phyloP scores from a whole-genome alignment of 2,113 vertebrate species.

The Phrynosoma blainvillii region DNA sequence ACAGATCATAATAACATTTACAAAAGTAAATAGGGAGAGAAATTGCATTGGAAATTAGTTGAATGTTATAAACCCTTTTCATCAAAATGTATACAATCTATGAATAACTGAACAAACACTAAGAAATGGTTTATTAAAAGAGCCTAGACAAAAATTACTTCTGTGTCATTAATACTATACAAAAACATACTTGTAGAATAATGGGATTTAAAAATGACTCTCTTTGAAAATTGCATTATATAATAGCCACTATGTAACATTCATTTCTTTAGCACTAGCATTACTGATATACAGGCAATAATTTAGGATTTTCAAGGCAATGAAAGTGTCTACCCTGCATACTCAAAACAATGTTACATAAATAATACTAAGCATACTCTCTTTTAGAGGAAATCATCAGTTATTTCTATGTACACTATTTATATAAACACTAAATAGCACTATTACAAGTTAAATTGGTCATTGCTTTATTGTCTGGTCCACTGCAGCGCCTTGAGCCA shows the following conservation, averaged over 20 bases:
- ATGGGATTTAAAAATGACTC: conserved; percentile 42
- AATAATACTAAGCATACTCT: conserved; percentile 41
- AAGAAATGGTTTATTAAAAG: conserved; percentile 55
- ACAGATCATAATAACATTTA: not conserved
- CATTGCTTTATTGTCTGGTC: not conserved
- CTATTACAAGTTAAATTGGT: conserved; percentile 18
- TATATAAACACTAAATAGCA: conserved; percentile 50
- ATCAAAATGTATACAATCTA: conserved; percentile 40
- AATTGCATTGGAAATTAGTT: conserved; percentile 28
- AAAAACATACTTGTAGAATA: conserved; percentile 44
- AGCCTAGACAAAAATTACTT: conserved; percentile 51
- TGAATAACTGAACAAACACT: conserved; percentile 13
- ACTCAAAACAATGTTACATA: conserved; percentile 55
- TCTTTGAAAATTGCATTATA: conserved; percentile 46
- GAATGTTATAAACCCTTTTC: conserved; percentile 17
- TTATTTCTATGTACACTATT: conserved; percentile 60
- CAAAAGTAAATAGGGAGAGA: conserved; percentile 18
- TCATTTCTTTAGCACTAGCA: conserved; percentile 51
- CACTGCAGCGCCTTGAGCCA: conserved; percentile 6
- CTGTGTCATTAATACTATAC: conserved; percentile 15
- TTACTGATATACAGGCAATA: conserved; percentile 60
- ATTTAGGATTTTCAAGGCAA: conserved; percentile 68
- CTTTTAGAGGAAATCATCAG: conserved; percentile 33
- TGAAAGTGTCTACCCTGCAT: conserved; percentile 54
- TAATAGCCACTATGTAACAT: conserved; percentile 61